phyloP scores from a whole-genome alignment of 2,113 vertebrate genomes.

The Hucho hucho region DNA sequence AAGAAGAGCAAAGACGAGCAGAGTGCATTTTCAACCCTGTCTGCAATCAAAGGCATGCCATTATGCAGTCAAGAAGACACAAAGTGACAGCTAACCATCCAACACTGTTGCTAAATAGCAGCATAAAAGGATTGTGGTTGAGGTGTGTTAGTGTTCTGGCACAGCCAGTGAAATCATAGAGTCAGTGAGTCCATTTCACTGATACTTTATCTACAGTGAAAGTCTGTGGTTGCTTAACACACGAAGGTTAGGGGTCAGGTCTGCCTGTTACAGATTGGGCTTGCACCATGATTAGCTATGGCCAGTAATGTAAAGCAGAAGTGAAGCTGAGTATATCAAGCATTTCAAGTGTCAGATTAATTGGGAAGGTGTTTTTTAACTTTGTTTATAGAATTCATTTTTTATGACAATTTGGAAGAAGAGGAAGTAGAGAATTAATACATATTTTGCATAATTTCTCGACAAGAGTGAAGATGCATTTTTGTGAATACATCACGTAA shows the following conservation, averaged over 20 bases:
- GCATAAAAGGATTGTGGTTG: slow-evolving; percentile 9
- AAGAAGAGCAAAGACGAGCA: background rate
- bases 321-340: slow-evolving; percentile 69
- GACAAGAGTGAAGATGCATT: background rate
- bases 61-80: background rate
- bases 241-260: slow-evolving; percentile 82
- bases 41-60: background rate
- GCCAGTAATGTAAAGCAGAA: slow-evolving; percentile 88
- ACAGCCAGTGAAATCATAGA: slow-evolving; percentile 37
- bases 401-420: background rate
- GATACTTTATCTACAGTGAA: slow-evolving; percentile 82
- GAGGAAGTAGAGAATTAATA: background rate
- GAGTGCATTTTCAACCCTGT: background rate
- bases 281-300: slow-evolving; percentile 77
- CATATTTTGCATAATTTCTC: background rate
- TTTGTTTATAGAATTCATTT: background rate
- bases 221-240: slow-evolving; percentile 85
- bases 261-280: slow-evolving; percentile 78
- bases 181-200: slow-evolving; percentile 67
- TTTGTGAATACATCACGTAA: background rate
- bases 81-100: slow-evolving; percentile 15
- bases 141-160: slow-evolving; percentile 33
- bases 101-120: slow-evolving; percentile 19
- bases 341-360: slow-evolving; percentile 74
- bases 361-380: slow-evolving; percentile 54